Evolutionary conservation across 2,797 vertebrate species (phyloP), one percentile per base, ranked within the genome.

Genomic region (Graptemys geographica): DNA sequence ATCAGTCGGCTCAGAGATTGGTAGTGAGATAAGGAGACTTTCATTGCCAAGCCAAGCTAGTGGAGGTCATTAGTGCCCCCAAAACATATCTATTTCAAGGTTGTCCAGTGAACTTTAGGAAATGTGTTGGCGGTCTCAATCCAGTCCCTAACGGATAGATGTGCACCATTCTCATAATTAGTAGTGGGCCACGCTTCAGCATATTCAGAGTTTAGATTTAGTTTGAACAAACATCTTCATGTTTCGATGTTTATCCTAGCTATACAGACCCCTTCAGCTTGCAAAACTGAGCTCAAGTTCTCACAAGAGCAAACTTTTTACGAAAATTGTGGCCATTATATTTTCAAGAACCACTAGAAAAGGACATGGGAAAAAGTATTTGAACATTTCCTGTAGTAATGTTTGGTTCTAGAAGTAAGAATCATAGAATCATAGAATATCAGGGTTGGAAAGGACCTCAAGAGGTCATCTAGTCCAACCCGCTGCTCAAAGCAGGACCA

Each of bases 1-100:
- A 53, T 41, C 4, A 0, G 0, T 62, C 11, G 5, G 8, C 33
- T 69, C n/a, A 23, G n/a, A 37, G 65, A 21, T 23, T 37, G 19
- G 81, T 13, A 81, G 1, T 57, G 41, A 53, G 76, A 11, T 16
- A 4, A 27, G 51, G 82, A 72, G 8, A 5, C 56, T 93, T 84
- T 72, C 52, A 69, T 27, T 62, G 16, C 8, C 55, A 79, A 47
- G 83, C 11, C 6, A 79, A 84, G 85, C 57, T 74, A 85, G 85
- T 8, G 1, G 88, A 87, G 12, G 41, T 85, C 47, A 81, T 27
- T 13, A 13, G 15, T 41, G 25, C 84, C 86, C 84, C 90, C 51
- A 8, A 86, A 81, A 76, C 21, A 47, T 19, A 88, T 47, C 10
- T 1, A 5, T 51, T 69, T 84, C 84, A n/a, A 49, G 5, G 3